These are phyloP conservation scores for Zaprionus vittiger DNA, from an alignment of 1,140 invertebrate species.

Conservation along the genomic window DNA sequence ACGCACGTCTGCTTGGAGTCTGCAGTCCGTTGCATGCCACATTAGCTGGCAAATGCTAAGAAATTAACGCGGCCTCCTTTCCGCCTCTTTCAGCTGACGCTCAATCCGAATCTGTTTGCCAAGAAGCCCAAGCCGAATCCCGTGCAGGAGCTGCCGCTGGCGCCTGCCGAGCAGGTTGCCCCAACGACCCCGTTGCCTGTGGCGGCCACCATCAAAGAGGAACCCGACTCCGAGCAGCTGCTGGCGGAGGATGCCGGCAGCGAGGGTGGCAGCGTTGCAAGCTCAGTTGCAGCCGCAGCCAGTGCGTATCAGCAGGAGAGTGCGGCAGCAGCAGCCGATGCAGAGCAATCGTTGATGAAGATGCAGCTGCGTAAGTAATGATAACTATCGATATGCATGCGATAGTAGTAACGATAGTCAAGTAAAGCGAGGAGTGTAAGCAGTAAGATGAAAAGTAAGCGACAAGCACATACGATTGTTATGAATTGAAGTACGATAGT, in stretches of 20 bases:
- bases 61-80: slow-evolving; percentile 68
- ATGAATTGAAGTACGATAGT: background rate
- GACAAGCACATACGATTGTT: background rate
- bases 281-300: background rate
- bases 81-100: slow-evolving; percentile 65
- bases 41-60: slow-evolving; percentile 72
- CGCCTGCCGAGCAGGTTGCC: slow-evolving; percentile 24
- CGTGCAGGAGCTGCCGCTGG: slow-evolving; percentile 20
- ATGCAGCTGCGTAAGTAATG: slow-evolving; percentile 79
- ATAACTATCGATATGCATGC: slow-evolving; percentile 1
- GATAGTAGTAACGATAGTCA: background rate
- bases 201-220: slow-evolving; percentile 60
- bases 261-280: slow-evolving; percentile 26
- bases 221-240: slow-evolving; percentile 56
- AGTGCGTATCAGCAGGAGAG: slow-evolving; percentile 48
- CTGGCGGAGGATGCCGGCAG: slow-evolving; percentile 43
- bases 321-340: slow-evolving; percentile 50
- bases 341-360: slow-evolving; percentile 80
- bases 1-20: slow-evolving; percentile 11
- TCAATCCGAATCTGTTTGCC: slow-evolving; percentile 78
- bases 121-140: slow-evolving; percentile 57
- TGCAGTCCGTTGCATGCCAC: slow-evolving; percentile 57
- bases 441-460: background rate
- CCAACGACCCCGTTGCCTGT: background rate
- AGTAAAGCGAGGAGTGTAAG: background rate